A percentile compares a stretch with the other conserved stretches of the same genome.
Conservation (phyloP, 2,888 invertebrate species). For the Craniophora ligustri region DNA sequence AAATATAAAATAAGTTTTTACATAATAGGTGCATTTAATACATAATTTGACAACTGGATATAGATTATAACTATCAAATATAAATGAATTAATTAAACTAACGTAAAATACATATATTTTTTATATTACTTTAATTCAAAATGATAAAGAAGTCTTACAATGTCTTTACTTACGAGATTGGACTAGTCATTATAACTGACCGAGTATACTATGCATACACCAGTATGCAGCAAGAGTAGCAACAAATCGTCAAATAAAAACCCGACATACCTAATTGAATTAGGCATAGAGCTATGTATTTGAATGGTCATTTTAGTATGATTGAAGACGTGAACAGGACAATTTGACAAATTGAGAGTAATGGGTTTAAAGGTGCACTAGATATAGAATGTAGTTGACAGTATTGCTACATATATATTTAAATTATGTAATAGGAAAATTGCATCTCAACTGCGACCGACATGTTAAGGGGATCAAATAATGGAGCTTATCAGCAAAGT, state of each 20-base stretch:
- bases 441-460: conserved; percentile 6
- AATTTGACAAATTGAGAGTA: conserved; percentile 82
- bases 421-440: conserved; percentile 40
- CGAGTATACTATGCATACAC: background rate
- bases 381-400: conserved; percentile 23
- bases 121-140: too few species aligned
- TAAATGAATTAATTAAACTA: too few species aligned
- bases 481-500: too few species aligned
- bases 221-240: conserved; percentile 5
- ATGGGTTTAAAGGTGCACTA: conserved; percentile 66
- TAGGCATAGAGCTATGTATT: conserved; percentile 52
- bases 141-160: too few species aligned
- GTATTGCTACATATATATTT: conserved; percentile 3
- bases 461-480: background rate
- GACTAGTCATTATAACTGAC: too few species aligned
- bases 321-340: conserved; percentile 67
- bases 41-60: too few species aligned
- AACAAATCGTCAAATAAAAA: conserved; percentile 34
- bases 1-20: too few species aligned
- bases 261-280: conserved; percentile 54
- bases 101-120: too few species aligned
- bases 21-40: too few species aligned
- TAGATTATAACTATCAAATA: too few species aligned
- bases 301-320: conserved; percentile 59
- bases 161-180: too few species aligned